Conservation (phyloP, 2,888 invertebrate genomes). For the Fragum whitleyi region DNA sequence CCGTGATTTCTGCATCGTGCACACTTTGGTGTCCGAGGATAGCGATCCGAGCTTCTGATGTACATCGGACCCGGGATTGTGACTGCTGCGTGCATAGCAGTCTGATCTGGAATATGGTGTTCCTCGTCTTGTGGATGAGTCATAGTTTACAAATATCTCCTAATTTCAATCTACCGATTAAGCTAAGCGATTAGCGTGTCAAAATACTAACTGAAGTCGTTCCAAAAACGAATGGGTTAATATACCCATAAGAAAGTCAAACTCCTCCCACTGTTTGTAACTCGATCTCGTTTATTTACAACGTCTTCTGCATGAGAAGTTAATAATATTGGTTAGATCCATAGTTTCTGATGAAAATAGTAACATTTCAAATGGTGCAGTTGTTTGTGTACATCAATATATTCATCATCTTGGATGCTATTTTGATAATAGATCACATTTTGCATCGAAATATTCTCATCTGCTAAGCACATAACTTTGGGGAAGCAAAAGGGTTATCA, state of each 20-base stretch:
- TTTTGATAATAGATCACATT: too few species aligned
- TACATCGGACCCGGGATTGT: slow-evolving; percentile 47
- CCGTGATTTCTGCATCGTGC: slow-evolving; percentile 99
- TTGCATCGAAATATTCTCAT: too few species aligned
- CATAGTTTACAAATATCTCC: slow-evolving; percentile 9
- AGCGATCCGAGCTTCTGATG: slow-evolving; percentile 89
- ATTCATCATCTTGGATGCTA: too few species aligned
- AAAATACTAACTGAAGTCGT: neutral
- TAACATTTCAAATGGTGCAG: too few species aligned
- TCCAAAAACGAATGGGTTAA: neutral
- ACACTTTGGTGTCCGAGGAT: slow-evolving; percentile 98
- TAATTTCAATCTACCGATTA: neutral
- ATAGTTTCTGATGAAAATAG: too few species aligned
- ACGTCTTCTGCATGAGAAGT: too few species aligned
- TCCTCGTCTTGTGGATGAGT: slow-evolving; percentile 27
- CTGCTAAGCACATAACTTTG: too few species aligned
- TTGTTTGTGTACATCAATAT: too few species aligned
- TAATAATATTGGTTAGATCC: too few species aligned
- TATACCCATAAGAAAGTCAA: neutral
- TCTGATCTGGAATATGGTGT: neutral
- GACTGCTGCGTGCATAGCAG: slow-evolving; percentile 7
- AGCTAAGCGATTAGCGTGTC: neutral
- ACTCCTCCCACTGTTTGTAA: slow-evolving; percentile 20
- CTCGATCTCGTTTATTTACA: neutral
- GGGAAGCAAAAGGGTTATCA: too few species aligned